Percentiles rank a stretch among this genome's conserved stretches.
Evolutionary conservation across 2,888 invertebrate species (phyloP).

Genomic region (Lasius fuliginosus): DNA sequence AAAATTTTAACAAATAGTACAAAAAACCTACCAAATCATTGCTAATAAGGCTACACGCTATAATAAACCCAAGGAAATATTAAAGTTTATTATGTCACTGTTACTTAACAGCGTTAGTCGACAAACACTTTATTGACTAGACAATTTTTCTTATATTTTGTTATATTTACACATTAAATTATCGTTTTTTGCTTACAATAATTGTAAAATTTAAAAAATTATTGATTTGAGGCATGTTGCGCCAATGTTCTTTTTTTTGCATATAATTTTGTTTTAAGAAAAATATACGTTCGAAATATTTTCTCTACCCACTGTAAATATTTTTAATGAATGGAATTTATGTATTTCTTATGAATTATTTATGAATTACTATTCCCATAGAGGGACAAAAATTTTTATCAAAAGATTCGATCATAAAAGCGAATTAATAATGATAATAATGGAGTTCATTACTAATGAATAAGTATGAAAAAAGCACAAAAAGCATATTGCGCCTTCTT

Average conservation of each 20-base stretch:
- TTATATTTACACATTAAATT: neutral
- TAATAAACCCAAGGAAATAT: neutral
- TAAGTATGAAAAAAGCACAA: conserved; percentile 43
- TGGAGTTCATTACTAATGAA: neutral
- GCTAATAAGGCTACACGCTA: neutral
- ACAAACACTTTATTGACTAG: neutral
- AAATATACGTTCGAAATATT: neutral
- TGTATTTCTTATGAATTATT: neutral
- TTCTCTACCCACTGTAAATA: conserved; percentile 22
- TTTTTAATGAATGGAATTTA: conserved; percentile 12
- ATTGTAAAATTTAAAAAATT: conserved; percentile 7
- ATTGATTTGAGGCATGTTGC: neutral
- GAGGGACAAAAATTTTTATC: neutral
- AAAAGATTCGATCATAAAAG: neutral
- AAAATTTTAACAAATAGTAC: neutral
- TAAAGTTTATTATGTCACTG: neutral
- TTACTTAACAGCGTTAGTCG: neutral
- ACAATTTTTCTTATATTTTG: neutral
- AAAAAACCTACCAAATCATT: conserved; percentile 7
- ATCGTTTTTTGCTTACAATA: neutral
- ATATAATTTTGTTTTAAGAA: neutral
- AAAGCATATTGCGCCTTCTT: conserved; percentile 33
- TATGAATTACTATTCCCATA: neutral
- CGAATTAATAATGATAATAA: neutral
- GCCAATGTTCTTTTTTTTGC: neutral